Conservation (phyloP, 2,888 invertebrate species). For the Sepiola atlantica region DNA sequence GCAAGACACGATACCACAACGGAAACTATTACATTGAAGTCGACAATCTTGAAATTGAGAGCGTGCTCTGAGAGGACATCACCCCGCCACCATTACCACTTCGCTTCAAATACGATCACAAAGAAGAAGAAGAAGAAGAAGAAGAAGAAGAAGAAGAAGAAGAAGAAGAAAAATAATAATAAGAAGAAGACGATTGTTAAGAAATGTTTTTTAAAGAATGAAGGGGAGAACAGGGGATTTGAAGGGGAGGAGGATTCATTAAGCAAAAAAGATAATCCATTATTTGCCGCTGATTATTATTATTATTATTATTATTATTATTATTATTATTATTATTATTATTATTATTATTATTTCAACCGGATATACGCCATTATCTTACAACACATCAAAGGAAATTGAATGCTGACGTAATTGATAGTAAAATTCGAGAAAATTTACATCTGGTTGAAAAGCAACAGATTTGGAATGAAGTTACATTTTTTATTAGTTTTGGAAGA, state of each 20-base stretch:
- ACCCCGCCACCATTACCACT: not conserved
- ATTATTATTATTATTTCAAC: not conserved
- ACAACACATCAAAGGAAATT: not conserved
- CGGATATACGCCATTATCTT: not conserved
- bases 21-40: conserved; percentile 69
- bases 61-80: conserved; percentile 18
- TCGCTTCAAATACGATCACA: not conserved
- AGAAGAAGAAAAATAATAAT: not conserved
- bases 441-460: not conserved
- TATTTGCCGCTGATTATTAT: not conserved
- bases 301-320: conserved; percentile 42
- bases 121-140: not conserved
- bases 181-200: not conserved
- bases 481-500: not conserved
- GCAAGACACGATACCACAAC: conserved; percentile 58
- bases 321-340: conserved; percentile 41
- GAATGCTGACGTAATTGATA: not conserved
- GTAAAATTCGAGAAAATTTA: not conserved
- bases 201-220: not conserved
- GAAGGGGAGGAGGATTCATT: conserved; percentile 18
- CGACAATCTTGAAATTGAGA: conserved; percentile 53
- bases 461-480: not conserved
- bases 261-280: not conserved
- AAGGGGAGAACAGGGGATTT: not conserved
- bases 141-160: not conserved